Evolutionary conservation across 2,113 vertebrate species (phyloP).

Genomic region (Cyprinodon variegatus): DNA sequence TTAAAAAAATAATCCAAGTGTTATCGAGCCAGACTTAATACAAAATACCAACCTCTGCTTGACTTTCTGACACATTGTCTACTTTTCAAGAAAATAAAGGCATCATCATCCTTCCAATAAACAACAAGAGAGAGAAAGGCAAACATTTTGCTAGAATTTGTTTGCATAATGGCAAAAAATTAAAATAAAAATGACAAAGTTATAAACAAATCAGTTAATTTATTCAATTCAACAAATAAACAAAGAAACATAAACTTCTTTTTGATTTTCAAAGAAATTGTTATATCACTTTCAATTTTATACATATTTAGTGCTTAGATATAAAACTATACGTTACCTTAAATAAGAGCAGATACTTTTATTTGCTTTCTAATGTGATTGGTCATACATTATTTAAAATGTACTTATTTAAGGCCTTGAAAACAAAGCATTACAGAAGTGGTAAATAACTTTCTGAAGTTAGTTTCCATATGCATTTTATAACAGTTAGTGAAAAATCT

Average conservation of each 20-base stretch:
- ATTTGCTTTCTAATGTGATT: too few species aligned
- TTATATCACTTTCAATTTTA: too few species aligned
- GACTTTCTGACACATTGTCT: constrained; percentile 50
- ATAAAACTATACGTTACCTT: too few species aligned
- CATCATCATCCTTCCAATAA: constrained; percentile 4
- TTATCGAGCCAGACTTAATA: constrained; percentile 64
- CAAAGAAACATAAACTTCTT: too few species aligned
- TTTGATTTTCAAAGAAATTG: too few species aligned
- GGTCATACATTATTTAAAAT: too few species aligned
- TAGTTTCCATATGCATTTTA: neutral
- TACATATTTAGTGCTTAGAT: too few species aligned
- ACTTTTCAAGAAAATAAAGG: constrained; percentile 58
- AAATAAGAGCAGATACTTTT: too few species aligned
- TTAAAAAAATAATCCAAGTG: constrained; percentile 47
- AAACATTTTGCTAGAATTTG: constrained; percentile 7
- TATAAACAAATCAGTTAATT: neutral
- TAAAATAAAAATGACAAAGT: neutral
- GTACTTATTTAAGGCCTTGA: neutral
- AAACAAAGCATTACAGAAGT: neutral
- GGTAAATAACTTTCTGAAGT: too few species aligned
- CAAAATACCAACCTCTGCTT: constrained; percentile 36
- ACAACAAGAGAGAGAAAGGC: neutral
- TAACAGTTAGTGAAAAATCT: neutral
- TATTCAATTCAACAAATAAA: too few species aligned
- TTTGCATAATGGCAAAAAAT: constrained; percentile 12